Percentiles rank a stretch among this genome's conserved stretches.
Evolutionary conservation across 2,113 vertebrate genomes (phyloP).

Genomic region (Onychostoma macrolepis): DNA sequence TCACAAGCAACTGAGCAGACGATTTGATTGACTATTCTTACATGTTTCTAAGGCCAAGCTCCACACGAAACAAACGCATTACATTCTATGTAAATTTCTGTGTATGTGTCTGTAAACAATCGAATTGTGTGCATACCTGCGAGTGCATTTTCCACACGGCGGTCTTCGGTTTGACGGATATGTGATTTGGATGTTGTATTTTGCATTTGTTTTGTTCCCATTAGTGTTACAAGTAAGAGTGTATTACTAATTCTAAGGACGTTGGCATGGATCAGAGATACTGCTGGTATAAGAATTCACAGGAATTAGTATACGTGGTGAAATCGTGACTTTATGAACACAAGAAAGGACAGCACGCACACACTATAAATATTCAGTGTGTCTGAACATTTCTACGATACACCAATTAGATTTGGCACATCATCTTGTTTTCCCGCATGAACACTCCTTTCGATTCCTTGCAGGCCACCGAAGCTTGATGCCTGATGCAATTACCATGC

Average conservation of each 20-base stretch:
- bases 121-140: neutral
- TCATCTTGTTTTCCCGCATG: neutral
- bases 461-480: neutral
- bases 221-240: neutral
- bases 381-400: constrained; percentile 5
- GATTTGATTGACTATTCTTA: constrained; percentile 15
- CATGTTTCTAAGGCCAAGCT: constrained; percentile 48
- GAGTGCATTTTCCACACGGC: neutral
- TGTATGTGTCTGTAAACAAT: constrained; percentile 29
- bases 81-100: neutral
- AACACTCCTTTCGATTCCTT: neutral
- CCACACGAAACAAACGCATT: neutral
- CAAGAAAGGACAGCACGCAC: neutral
- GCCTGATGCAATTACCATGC: neutral
- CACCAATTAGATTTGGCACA: constrained; percentile 23
- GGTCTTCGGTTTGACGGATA: neutral
- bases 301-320: neutral
- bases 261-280: neutral
- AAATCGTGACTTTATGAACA: neutral
- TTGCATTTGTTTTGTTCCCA: neutral
- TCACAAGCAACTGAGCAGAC: neutral
- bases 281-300: constrained; percentile 19
- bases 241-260: constrained; percentile 17
- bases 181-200: neutral
- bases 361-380: neutral